Evolutionary conservation across 2,888 invertebrate genomes (phyloP).

Genomic region (Tribolium freemani): DNA sequence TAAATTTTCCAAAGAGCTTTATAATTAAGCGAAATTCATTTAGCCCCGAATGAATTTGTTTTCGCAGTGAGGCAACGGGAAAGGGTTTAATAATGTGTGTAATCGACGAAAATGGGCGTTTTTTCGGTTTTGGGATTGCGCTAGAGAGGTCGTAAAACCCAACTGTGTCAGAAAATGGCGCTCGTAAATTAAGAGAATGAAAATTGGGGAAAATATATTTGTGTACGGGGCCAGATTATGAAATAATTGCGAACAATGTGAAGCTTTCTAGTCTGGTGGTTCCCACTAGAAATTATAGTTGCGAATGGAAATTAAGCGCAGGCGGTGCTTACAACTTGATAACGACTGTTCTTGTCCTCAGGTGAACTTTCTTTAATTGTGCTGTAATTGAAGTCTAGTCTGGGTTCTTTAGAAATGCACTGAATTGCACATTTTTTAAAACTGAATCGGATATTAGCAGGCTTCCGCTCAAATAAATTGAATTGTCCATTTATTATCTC

Average conservation of each 20-base stretch:
- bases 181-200: conserved; percentile 15
- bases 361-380: conserved; percentile 1
- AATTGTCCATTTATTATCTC: neutral
- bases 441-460: neutral
- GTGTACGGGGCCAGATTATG: conserved; percentile 4
- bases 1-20: neutral
- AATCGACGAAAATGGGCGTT: neutral
- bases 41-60: neutral
- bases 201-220: neutral
- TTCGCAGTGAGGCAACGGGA: neutral
- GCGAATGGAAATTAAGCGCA: conserved; percentile 17
- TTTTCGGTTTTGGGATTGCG: neutral
- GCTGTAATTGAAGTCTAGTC: too few species aligned
- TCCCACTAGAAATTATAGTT: conserved; percentile 3
- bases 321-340: conserved; percentile 7
- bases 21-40: conserved; percentile 5
- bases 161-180: conserved; percentile 3
- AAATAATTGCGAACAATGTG: conserved; percentile 15
- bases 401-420: too few species aligned
- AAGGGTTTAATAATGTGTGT: neutral
- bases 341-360: neutral
- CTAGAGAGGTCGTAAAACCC: conserved; percentile 1
- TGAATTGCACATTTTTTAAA: neutral
- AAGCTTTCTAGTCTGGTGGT: conserved; percentile 2
- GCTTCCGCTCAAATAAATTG: neutral